Percentiles rank a stretch among this genome's conserved stretches.
These are phyloP conservation scores for Chlorops oryzae DNA, from an alignment of 1,140 invertebrate species.

Conservation along the genomic window DNA sequence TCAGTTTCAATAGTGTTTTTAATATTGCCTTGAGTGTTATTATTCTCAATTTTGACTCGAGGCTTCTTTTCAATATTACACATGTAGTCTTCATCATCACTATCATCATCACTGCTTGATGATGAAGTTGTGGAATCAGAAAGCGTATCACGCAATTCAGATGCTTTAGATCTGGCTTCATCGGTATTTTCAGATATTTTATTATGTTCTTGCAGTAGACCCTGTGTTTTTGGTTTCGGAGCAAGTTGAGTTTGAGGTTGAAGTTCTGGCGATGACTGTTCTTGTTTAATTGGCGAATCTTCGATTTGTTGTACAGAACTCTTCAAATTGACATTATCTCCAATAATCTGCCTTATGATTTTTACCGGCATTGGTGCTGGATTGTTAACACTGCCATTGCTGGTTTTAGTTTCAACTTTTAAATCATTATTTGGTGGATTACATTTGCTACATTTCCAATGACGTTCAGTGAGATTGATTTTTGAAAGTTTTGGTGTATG, in stretches of 20 bases:
- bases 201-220: not conserved
- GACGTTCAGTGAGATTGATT: conserved; percentile 9
- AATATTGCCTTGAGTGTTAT: not conserved
- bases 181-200: not conserved
- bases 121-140: conserved; percentile 1
- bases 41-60: not conserved
- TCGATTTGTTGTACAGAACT: not conserved
- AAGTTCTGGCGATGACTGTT: not conserved
- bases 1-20: not conserved
- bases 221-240: not conserved
- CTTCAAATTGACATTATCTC: conserved; percentile 7
- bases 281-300: not conserved
- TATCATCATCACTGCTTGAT: not conserved
- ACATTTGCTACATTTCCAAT: conserved; percentile 34
- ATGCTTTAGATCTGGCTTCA: not conserved
- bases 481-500: conserved; percentile 24
- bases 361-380: conserved; percentile 9
- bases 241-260: not conserved
- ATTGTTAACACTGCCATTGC: no score
- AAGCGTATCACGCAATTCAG: not conserved
- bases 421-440: conserved; percentile 3
- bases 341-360: conserved; percentile 14
- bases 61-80: conserved; percentile 1
- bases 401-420: conserved; percentile 3
- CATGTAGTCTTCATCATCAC: conserved; percentile 1